A percentile compares a stretch with the other conserved stretches of the same genome.
phyloP scores from a whole-genome alignment of 2,797 vertebrate genomes.

The Liparis tanakae region DNA sequence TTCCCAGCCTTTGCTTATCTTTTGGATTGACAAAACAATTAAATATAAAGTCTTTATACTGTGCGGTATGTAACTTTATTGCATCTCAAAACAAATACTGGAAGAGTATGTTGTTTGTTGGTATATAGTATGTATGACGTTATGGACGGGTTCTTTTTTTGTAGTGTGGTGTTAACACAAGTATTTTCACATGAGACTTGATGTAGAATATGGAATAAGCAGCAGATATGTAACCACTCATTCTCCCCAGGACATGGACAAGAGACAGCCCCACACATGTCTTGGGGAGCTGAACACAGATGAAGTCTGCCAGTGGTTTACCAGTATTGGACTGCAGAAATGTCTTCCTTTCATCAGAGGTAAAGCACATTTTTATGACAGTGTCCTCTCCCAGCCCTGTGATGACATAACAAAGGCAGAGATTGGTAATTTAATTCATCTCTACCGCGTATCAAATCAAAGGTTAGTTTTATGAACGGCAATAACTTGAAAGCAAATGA shows the following conservation, averaged over 20 bases:
- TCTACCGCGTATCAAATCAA: constrained; percentile 24
- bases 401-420: constrained; percentile 27
- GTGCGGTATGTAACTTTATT: neutral
- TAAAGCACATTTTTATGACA: constrained; percentile 52
- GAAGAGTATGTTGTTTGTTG: neutral
- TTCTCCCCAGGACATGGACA: constrained; percentile 65
- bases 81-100: constrained; percentile 1
- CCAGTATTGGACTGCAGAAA: constrained; percentile 77
- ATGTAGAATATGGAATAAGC: constrained; percentile 3
- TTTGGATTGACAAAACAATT: neutral
- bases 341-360: constrained; percentile 83
- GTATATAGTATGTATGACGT: neutral
- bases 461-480: constrained; percentile 13
- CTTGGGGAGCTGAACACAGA: constrained; percentile 81
- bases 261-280: constrained; percentile 68
- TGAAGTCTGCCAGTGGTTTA: constrained; percentile 84
- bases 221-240: constrained; percentile 50
- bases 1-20: neutral
- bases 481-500: constrained; percentile 6
- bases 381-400: constrained; percentile 35
- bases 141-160: neutral
- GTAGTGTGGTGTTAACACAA: neutral
- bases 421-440: constrained; percentile 25
- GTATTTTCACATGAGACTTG: neutral
- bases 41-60: neutral